A percentile compares a stretch with the other conserved stretches of the same genome.
phyloP scores from a whole-genome alignment of 1,140 invertebrate species.

The Atta texana region DNA sequence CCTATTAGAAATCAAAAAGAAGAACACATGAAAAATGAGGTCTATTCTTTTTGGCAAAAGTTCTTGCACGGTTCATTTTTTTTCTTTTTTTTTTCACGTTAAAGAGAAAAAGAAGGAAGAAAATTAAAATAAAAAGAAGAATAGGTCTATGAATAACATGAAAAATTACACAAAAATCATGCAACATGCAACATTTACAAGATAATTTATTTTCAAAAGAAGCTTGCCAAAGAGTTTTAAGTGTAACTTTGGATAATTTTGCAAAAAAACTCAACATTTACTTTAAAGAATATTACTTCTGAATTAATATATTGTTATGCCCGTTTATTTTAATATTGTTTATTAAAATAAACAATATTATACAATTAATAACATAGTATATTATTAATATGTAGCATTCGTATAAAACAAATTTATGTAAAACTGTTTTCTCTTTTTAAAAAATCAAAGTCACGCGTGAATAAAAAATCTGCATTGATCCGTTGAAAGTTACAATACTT shows the following conservation, averaged over 20 bases:
- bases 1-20: constrained; percentile 50
- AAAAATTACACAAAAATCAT: neutral
- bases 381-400: neutral
- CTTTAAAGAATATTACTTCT: neutral
- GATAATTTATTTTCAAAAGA: neutral
- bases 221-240: neutral
- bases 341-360: too few relatives aligned
- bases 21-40: neutral
- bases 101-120: too few relatives aligned
- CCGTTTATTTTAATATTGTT: too few relatives aligned
- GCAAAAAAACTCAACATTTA: neutral
- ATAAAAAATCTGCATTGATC: neutral
- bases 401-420: neutral
- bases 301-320: neutral
- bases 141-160: constrained; percentile 14
- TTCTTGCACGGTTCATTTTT: too few relatives aligned
- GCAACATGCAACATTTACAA: neutral
- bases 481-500: neutral
- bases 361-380: neutral
- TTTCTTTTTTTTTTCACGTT: too few relatives aligned
- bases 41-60: too few relatives aligned
- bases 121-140: too few relatives aligned
- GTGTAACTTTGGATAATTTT: neutral
- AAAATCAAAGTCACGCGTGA: neutral
- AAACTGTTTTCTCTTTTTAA: neutral